Evolutionary conservation across 2,888 invertebrate species (phyloP), one percentile per base, ranked within the genome.

Genomic region (Platycheirus albimanus): DNA sequence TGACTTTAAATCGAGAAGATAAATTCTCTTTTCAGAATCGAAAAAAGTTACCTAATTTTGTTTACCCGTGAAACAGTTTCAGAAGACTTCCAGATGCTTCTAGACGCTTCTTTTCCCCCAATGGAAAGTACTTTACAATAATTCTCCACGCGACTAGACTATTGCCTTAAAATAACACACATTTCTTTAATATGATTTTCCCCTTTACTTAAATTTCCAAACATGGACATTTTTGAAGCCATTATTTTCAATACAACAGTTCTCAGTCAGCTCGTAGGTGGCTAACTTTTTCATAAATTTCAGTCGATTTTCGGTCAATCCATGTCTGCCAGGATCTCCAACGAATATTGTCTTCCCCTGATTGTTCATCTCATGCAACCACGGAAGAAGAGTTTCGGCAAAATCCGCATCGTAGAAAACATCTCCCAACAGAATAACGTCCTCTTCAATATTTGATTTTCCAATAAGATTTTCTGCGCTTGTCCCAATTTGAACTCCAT

Each of bases 331-430:
- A 0, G 94, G 94, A 87, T 94, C 94, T 0, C 93, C 94, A 41
- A 94, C 90, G 33, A 93, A 87, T 33, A 94, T 90, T 89, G 91
- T 36, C 43, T 86, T 86, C 0, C 91, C 91, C 5, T 87, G 69
- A 0, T 61, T 79, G 10, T 86, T 87, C 20, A 93, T 85, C 2
- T 84, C 85, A 15, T 88, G 86, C 0, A 94, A 88, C 94, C 94
- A 94, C 0, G 90, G 88, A 75, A 93, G 91, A 36, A 94, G 87
- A n/a, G 86, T 58, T 5, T 88, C 90, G 0, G 93, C 92, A 77
- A 94, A 93, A 54, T 92, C 92, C 76, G 92, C 91, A 87, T 95
- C 94, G 87, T 95, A 95, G 85, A 95, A 93, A 92, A 95, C 93
- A 87, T 95, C 95, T 0, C 95, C 95, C 38, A 95, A 90, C n/a